Evolutionary conservation across 2,797 vertebrate species (phyloP), one percentile per base, ranked within the genome.

Genomic region (Acanthornis magna): DNA sequence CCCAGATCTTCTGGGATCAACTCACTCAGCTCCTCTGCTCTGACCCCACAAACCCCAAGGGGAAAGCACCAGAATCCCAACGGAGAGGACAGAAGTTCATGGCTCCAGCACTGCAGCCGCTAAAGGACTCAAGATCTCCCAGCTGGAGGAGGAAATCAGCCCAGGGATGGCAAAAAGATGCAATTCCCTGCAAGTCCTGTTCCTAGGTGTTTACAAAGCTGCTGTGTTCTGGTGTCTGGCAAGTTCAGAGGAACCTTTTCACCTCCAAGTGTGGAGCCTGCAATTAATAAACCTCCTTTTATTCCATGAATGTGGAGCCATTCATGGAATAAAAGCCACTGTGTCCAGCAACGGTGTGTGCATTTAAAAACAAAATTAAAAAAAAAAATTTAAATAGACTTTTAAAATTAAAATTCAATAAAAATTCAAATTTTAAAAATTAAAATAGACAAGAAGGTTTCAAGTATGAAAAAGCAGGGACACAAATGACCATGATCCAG

Each of bases 81-180:
- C 0, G 1, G 40, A 73, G 38, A 84, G 26, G 42, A 75, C 7
- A 36, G 32, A 71, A 72, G 13, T 7, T 14, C 38, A 40, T 0
- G 0, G 36, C 47, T 45, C 16, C 22, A 61, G 45, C 34, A 40
- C 47, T 45, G 34, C 32, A 72, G 55, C 21, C 19, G 27, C 29
- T 42, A 38, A 63, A 65, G 10, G 29, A 38, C 53, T 18, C 26
- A 15, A n/a, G 7, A 21, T 40, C 15, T 72, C 17, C 29, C 34
- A 61, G 16, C 5, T 66, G n/a, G 57, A 7, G 19, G 15, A 23
- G 30, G 34, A 74, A 90, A 61, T n/a, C 61, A 61, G 25, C 5
- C 23, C 57, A 78, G 34, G 29, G 19, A 30, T 40, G 51, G 43
- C 30, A 92, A 70, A 57, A 89, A 68, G 70, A 40, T 32, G 27